Evolutionary conservation across 2,113 vertebrate genomes (phyloP).

Genomic region (Eclectus roratus): DNA sequence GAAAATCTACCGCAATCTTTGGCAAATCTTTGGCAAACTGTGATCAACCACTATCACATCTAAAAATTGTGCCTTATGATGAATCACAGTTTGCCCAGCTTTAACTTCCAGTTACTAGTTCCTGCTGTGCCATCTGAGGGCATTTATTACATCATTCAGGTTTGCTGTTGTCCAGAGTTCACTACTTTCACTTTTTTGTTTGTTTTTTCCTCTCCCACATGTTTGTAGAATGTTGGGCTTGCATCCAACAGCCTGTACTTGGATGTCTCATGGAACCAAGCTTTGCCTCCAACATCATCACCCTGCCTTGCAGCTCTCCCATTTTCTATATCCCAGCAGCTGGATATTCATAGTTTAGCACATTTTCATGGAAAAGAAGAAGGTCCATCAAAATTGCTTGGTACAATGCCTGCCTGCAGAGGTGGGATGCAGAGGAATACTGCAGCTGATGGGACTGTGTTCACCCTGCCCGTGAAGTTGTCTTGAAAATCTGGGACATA

Average conservation of each 20-base stretch:
- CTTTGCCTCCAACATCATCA: background rate
- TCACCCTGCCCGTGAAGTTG: background rate
- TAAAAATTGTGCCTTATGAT: background rate
- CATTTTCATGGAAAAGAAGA: background rate
- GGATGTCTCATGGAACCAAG: rapidly evolving
- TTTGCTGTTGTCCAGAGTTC: background rate
- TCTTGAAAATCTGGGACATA: background rate
- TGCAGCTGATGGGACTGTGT: background rate
- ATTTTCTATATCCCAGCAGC: background rate
- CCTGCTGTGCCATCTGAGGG: background rate
- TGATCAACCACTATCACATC: background rate
- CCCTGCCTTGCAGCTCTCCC: background rate
- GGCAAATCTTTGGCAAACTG: background rate
- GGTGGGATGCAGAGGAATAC: background rate
- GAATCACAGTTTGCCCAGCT: background rate
- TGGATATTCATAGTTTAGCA: background rate
- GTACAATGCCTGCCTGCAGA: background rate
- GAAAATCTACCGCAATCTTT: background rate
- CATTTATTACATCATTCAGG: background rate
- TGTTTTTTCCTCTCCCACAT: background rate
- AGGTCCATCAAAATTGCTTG: background rate
- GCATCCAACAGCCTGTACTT: background rate
- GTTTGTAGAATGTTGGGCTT: background rate
- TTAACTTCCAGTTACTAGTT: background rate
- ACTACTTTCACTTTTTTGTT: background rate